These are phyloP conservation scores for Apis laboriosa DNA, from an alignment of 1,140 invertebrate species.

Conservation along the genomic window DNA sequence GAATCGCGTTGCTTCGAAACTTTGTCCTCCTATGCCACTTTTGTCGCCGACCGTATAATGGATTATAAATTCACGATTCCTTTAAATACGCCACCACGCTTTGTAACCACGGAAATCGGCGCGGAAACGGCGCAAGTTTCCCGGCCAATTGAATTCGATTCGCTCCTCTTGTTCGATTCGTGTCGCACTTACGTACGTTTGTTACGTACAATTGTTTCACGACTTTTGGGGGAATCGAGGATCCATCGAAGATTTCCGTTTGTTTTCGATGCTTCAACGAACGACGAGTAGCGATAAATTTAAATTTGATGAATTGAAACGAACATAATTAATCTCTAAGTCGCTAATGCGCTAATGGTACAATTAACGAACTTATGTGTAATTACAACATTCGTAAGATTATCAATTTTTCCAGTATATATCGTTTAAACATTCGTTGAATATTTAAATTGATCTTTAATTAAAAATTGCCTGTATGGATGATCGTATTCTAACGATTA, in stretches of 20 bases:
- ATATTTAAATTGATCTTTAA: no score
- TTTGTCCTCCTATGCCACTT: conserved; percentile 20
- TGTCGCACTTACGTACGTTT: background rate
- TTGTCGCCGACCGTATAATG: conserved; percentile 27
- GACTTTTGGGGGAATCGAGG: background rate
- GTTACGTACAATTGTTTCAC: background rate
- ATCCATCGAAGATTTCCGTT: background rate
- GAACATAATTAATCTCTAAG: no score
- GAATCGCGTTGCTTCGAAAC: conserved; percentile 33
- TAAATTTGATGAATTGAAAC: no score
- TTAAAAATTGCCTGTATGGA: no score
- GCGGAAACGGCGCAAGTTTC: conserved; percentile 34
- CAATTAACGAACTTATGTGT: no score
- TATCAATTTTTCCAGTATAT: no score
- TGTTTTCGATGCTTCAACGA: no score
- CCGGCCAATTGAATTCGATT: conserved; percentile 23
- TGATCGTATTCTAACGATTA: no score
- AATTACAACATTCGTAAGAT: no score
- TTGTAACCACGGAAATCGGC: conserved; percentile 6
- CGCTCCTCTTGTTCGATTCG: background rate
- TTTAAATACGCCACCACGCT: conserved; percentile 38
- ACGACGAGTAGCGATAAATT: no score
- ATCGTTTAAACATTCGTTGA: no score
- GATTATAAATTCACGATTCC: conserved; percentile 40
- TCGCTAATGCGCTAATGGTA: no score